Evolutionary conservation across 2,113 vertebrate genomes (phyloP).

Genomic region (Protomyctophum bolini): DNA sequence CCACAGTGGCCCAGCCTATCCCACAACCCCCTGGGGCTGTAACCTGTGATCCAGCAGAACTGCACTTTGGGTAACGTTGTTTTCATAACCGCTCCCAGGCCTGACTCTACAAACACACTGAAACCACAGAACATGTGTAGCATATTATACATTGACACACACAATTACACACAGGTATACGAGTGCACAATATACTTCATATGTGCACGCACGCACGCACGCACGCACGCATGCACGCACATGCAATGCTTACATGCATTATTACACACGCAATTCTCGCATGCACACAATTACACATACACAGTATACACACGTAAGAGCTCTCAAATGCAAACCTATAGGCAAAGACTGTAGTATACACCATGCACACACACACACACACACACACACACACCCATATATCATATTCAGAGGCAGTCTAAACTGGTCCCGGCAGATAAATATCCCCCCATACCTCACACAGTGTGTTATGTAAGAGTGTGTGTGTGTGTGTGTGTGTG

Average conservation of each 20-base stretch:
- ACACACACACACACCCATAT: background rate
- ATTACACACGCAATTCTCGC: no score
- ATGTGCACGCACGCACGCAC: background rate
- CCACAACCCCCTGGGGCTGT: conserved; percentile 51
- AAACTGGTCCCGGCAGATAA: conserved; percentile 4
- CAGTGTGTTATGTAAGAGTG: background rate
- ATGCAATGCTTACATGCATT: no score
- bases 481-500: conserved; percentile 2
- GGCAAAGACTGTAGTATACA: conserved; percentile 8
- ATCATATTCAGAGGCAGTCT: background rate
- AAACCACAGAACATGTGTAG: conserved; percentile 63
- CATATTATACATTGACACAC: conserved; percentile 48
- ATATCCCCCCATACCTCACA: conserved; percentile 5
- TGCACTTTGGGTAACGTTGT: conserved; percentile 64
- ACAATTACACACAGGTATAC: background rate
- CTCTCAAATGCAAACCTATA: no score
- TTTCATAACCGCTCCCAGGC: conserved; percentile 73
- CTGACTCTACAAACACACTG: conserved; percentile 68
- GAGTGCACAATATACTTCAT: no score
- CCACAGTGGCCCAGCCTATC: conserved; percentile 53
- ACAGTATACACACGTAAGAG: no score
- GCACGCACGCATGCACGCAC: background rate
- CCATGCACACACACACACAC: conserved; percentile 7
- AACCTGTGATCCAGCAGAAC: conserved; percentile 65
- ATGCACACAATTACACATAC: no score